These are phyloP conservation scores for Microdon myrmicae DNA, from an alignment of 2,888 invertebrate species.

Conservation along the genomic window DNA sequence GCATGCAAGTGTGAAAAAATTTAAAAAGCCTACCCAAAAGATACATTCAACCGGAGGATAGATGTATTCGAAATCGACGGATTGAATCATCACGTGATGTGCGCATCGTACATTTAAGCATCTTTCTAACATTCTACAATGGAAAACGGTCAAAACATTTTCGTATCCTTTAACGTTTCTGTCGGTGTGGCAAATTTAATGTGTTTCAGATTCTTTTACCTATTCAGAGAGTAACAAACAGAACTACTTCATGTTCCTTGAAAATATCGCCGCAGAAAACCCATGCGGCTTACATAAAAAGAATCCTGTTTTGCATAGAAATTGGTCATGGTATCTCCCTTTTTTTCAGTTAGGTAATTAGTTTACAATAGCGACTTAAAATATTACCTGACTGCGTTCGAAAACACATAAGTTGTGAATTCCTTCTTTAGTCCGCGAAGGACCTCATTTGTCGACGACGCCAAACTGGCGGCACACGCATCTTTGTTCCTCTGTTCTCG, in stretches of 20 bases:
- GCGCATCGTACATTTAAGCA: conserved; percentile 5
- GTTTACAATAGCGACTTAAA: conserved; percentile 33
- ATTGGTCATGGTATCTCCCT: conserved; percentile 21
- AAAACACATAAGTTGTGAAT: too few relatives aligned
- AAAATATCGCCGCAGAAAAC: conserved; percentile 18
- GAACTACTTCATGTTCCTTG: conserved; percentile 14
- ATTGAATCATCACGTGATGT: conserved; percentile 34
- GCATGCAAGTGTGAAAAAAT: conserved; percentile 48
- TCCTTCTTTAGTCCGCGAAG: too few relatives aligned
- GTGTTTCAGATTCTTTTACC: conserved; percentile 7
- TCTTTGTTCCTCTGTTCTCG: too few relatives aligned
- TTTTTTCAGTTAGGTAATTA: conserved; percentile 35
- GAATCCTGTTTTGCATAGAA: conserved; percentile 35
- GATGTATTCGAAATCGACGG: conserved; percentile 19
- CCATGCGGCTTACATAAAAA: conserved; percentile 28
- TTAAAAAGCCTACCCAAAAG: conserved; percentile 7
- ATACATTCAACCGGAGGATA: conserved; percentile 18
- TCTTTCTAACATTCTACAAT: too few relatives aligned
- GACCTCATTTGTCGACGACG: too few relatives aligned
- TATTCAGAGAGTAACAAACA: too few relatives aligned
- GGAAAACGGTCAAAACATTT: conserved; percentile 38
- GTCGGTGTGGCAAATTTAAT: conserved; percentile 30
- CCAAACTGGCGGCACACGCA: too few relatives aligned
- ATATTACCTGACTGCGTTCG: too few relatives aligned
- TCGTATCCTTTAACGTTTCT: conserved; percentile 18